Conservation (phyloP, 2,888 invertebrate genomes). For the Ephialtes manifestator region DNA sequence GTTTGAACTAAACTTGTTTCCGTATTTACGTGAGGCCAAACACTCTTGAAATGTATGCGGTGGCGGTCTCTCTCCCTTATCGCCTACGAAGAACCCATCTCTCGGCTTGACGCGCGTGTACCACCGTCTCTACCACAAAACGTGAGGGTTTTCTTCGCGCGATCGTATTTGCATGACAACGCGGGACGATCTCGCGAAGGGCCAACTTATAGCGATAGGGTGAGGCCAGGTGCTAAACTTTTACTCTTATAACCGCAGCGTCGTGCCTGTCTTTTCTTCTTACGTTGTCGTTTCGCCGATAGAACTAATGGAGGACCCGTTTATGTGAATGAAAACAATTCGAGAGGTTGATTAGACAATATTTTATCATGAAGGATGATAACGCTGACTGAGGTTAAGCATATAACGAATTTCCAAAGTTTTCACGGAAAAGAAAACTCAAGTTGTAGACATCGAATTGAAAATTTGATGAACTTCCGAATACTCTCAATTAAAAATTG, state of each 20-base stretch:
- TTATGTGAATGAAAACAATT: slow-evolving; percentile 18
- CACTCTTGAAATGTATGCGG: slow-evolving; percentile 52
- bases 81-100: slow-evolving; percentile 44
- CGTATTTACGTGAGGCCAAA: slow-evolving; percentile 56
- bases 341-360: slow-evolving; percentile 19
- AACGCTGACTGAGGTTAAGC: background rate
- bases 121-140: slow-evolving; percentile 15
- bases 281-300: slow-evolving; percentile 47
- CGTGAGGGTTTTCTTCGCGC: slow-evolving; percentile 48
- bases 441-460: background rate
- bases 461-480: background rate
- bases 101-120: slow-evolving; percentile 19
- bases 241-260: slow-evolving; percentile 12
- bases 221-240: slow-evolving; percentile 60
- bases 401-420: background rate
- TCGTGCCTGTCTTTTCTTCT: slow-evolving; percentile 41
- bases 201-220: slow-evolving; percentile 40
- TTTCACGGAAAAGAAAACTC: background rate
- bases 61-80: slow-evolving; percentile 57
- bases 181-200: slow-evolving; percentile 35
- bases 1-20: slow-evolving; percentile 61
- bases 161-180: slow-evolving; percentile 63
- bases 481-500: background rate
- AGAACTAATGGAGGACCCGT: slow-evolving; percentile 27
- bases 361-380: slow-evolving; percentile 49